These are phyloP conservation scores for Ericerus pela DNA, from an alignment of 1,140 invertebrate genomes.

Conservation along the genomic window DNA sequence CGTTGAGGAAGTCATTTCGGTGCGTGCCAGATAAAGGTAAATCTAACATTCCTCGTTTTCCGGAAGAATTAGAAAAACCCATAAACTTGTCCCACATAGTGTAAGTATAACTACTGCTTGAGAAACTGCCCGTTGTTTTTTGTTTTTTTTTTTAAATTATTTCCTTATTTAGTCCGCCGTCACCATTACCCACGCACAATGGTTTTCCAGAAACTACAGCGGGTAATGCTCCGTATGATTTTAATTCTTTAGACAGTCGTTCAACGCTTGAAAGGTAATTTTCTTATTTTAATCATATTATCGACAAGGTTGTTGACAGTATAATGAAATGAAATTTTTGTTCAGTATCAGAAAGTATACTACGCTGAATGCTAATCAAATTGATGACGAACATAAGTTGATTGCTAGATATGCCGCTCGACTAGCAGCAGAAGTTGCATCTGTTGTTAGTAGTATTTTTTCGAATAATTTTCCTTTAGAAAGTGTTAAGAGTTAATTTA, in stretches of 20 bases:
- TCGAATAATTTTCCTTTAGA: neutral
- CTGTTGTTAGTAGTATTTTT: slow-evolving; percentile 47
- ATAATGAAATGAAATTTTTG: slow-evolving; percentile 18
- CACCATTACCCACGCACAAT: slow-evolving; percentile 73
- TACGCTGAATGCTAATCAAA: slow-evolving; percentile 34
- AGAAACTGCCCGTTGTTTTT: no score
- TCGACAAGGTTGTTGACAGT: slow-evolving; percentile 10
- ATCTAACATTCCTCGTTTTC: slow-evolving; percentile 66
- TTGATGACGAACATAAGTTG: slow-evolving; percentile 89
- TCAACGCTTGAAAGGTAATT: slow-evolving; percentile 47
- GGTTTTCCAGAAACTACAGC: slow-evolving; percentile 56
- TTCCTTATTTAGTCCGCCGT: slow-evolving; percentile 50
- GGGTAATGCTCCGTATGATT: slow-evolving; percentile 50
- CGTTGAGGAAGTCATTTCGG: slow-evolving; percentile 87
- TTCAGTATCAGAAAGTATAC: slow-evolving; percentile 34
- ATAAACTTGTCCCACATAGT: slow-evolving; percentile 91
- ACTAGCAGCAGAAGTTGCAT: slow-evolving; percentile 75
- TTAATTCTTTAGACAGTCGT: slow-evolving; percentile 64
- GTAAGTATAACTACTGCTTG: no score
- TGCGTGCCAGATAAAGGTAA: slow-evolving; percentile 82
- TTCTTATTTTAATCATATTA: slow-evolving; percentile 1
- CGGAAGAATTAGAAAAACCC: slow-evolving; percentile 82
- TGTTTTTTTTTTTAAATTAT: no score
- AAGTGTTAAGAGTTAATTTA: neutral
- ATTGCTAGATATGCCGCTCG: slow-evolving; percentile 91